Evolutionary conservation across 2,797 vertebrate species (phyloP), one percentile per base, ranked within the genome.

Genomic region (Gastrophryne carolinensis): DNA sequence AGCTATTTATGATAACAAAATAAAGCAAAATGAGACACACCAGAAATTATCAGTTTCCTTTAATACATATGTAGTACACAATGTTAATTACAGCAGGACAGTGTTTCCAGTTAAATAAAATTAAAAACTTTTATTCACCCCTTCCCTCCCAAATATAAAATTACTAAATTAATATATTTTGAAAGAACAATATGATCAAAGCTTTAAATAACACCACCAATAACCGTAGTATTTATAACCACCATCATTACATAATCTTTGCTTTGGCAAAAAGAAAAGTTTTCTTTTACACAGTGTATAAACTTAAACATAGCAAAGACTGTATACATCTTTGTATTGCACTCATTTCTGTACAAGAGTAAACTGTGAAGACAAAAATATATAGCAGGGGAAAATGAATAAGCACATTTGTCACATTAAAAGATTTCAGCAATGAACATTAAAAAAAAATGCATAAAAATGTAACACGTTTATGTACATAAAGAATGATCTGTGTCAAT

Each of bases 31-130:
- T 60, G 13, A 71, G 24, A 47, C 62, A 77, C 84, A 84, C 78
- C 81, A 86, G 88, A 93, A 92, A 92, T 86, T 81, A 91, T 87
- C 89, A 84, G 84, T 89, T 85, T 92, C 91, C 83, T 93, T 92
- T 90, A 92, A 92, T 91, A 90, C 81, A 88, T 83, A 85, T 83
- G 87, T 87, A 86, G 84, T 90, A 90, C 85, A 90, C 86, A 83
- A 86, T 87, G 77, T 90, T 91, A 90, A 89, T 89, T 90, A 91
- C 90, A 92, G 89, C 87, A 90, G 89, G 84, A 89, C 86, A 89
- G 87, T 88, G 85, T 80, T 90, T 92, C 92, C 89, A 93, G 93
- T 97, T 98, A 97, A 98, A 98, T 96, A 94, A 92, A 95, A 94
- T 93, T 89, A 89, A 91, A 93, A 88, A 85, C 82, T 80, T 89